Conservation (phyloP, 53 echinoderm and acorn worm species). For the Echinarachnius parma region DNA sequence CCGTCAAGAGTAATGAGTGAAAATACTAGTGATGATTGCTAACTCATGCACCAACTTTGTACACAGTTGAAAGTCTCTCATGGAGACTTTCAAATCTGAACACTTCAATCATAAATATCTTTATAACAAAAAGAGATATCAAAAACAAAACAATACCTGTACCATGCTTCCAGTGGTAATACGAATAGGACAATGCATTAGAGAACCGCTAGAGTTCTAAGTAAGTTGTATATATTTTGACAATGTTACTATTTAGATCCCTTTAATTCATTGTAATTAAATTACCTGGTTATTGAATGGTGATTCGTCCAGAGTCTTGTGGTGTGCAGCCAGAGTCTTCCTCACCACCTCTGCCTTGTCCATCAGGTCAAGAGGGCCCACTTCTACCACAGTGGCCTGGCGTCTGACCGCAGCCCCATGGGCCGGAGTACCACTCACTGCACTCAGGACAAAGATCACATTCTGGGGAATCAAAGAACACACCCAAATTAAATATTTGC, state of each 20-base stretch:
- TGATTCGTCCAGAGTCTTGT: slow-evolving; percentile 92
- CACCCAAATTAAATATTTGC: too few relatives aligned
- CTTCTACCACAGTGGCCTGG: slow-evolving; percentile 45
- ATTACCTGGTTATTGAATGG: slow-evolving; percentile 97
- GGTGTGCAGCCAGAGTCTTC: slow-evolving; percentile 65
- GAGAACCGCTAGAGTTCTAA: too few relatives aligned
- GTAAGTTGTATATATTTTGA: too few relatives aligned
- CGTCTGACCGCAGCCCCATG: slow-evolving; percentile 78
- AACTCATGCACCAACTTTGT: too few relatives aligned
- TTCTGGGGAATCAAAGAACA: slow-evolving; percentile 49
- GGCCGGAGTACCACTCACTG: slow-evolving; percentile 49
- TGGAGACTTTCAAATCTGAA: too few relatives aligned
- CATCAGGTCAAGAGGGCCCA: slow-evolving; percentile 80
- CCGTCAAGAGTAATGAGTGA: too few relatives aligned
- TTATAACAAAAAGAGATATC: background rate
- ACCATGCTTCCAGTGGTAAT: background rate
- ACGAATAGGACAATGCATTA: too few relatives aligned
- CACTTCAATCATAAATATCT: too few relatives aligned
- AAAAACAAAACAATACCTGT: background rate
- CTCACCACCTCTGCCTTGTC: slow-evolving; percentile 92
- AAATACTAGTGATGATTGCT: too few relatives aligned
- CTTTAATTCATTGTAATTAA: background rate
- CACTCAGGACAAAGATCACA: slow-evolving; percentile 78
- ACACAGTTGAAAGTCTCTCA: too few relatives aligned
- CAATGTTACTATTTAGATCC: background rate